Percentiles rank a stretch among this genome's conserved stretches.
Evolutionary conservation across 2,113 vertebrate species (phyloP).

Genomic region (Gulo gulo): DNA sequence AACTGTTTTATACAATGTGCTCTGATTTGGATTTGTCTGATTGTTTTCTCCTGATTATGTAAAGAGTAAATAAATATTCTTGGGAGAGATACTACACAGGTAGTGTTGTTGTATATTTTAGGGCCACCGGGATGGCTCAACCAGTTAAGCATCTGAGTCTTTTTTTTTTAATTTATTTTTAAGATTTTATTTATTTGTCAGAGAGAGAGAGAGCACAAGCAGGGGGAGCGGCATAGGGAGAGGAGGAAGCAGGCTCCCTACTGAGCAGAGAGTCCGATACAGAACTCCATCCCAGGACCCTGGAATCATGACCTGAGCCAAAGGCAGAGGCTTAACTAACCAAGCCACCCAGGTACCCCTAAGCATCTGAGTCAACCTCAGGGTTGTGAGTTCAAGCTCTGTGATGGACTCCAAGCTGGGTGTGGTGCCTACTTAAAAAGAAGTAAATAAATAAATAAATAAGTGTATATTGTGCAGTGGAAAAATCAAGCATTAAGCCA

Average conservation of each 20-base stretch:
- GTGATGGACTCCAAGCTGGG: neutral
- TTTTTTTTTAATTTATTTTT: no score
- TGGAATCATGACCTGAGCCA: no score
- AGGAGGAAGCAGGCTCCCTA: no score
- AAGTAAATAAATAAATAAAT: neutral
- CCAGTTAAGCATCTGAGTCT: no score
- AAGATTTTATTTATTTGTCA: no score
- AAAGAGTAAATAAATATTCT: neutral
- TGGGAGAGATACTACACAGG: neutral
- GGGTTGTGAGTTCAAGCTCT: neutral
- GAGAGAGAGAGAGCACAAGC: no score
- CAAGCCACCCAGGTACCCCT: no score
- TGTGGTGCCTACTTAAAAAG: neutral
- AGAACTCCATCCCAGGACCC: no score
- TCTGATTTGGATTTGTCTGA: neutral
- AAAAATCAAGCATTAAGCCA: constrained; percentile 9
- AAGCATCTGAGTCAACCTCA: no score
- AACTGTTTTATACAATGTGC: neutral
- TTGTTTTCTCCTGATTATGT: neutral
- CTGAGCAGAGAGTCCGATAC: no score
- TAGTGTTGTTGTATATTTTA: neutral
- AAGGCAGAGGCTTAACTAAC: no score
- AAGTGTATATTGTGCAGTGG: neutral
- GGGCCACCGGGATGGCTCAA: neutral
- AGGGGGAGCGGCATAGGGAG: no score